phyloP scores from a whole-genome alignment of 2,113 vertebrate species.

The Hydrochoerus hydrochaeris region DNA sequence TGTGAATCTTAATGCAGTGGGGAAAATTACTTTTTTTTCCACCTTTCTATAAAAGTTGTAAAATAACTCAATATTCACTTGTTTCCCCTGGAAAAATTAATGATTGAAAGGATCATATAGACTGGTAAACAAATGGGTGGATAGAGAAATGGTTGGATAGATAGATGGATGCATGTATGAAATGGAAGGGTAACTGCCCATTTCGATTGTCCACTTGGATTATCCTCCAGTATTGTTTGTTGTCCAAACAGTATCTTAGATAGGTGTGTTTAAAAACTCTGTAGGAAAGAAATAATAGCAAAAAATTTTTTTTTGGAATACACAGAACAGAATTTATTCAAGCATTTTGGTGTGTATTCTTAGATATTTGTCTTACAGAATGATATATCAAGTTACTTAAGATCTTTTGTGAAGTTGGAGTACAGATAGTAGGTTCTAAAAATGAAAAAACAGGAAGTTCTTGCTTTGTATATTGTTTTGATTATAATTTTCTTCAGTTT shows the following conservation, averaged over 20 bases:
- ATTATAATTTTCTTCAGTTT: background rate
- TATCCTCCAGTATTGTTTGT: background rate
- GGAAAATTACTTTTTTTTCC: background rate
- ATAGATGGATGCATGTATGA: background rate
- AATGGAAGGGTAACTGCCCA: background rate
- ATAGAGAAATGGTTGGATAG: background rate
- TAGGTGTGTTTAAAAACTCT: background rate
- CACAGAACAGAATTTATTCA: background rate
- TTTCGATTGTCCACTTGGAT: background rate
- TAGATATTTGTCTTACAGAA: background rate
- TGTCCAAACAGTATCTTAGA: background rate
- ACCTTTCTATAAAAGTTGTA: background rate
- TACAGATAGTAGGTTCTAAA: background rate
- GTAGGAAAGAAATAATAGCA: constrained; percentile 8
- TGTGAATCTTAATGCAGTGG: background rate
- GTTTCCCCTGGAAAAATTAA: background rate
- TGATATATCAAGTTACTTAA: background rate
- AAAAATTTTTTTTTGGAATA: background rate
- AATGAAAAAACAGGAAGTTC: background rate
- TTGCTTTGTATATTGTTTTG: background rate
- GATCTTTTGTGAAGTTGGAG: background rate
- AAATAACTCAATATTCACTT: background rate
- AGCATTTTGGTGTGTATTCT: background rate
- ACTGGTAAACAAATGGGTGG: background rate
- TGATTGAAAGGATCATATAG: background rate